These are phyloP conservation scores for Psilopsiagon aurifrons DNA, from an alignment of 2,113 vertebrate genomes.

Conservation along the genomic window DNA sequence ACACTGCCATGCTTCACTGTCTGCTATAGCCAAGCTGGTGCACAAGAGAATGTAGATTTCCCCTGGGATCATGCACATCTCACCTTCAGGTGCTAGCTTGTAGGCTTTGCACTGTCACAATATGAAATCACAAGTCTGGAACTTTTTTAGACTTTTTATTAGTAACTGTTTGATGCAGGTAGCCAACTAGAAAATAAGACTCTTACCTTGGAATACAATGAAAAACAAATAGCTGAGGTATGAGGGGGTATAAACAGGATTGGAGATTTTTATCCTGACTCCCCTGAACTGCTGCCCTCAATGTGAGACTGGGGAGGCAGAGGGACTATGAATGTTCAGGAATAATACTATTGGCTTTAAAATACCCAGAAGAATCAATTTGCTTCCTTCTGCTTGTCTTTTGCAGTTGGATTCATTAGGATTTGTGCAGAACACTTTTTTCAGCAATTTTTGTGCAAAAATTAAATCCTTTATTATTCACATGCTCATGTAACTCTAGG, in stretches of 20 bases:
- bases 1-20: not conserved
- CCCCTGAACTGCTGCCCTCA: not conserved
- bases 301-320: not conserved
- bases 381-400: not conserved
- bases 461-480: not conserved
- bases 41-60: not conserved
- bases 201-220: not conserved
- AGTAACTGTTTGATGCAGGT: not conserved
- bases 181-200: not conserved
- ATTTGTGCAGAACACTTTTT: not conserved
- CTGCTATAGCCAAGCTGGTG: not conserved
- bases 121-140: not conserved
- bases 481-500: fast-evolving
- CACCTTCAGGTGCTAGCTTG: not conserved
- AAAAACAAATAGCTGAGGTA: not conserved
- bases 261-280: not conserved
- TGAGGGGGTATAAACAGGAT: not conserved
- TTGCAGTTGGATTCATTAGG: not conserved
- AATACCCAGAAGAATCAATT: not conserved
- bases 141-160: not conserved
- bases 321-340: not conserved
- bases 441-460: not conserved
- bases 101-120: not conserved
- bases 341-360: not conserved
- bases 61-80: not conserved